Base-by-base conservation (phyloP, 2,888 invertebrate genomes). In the Deilephila porcellus region DNA sequence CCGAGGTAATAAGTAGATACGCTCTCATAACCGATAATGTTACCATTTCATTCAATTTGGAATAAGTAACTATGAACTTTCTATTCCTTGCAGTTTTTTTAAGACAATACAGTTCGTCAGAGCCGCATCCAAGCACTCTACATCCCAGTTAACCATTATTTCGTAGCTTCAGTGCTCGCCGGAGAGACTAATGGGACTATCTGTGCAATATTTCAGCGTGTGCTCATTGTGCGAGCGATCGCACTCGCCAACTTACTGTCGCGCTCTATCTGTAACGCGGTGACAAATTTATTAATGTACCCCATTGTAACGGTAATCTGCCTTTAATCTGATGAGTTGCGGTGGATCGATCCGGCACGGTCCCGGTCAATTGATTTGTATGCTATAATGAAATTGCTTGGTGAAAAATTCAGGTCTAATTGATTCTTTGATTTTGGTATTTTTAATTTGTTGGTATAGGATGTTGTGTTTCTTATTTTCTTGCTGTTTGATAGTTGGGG, bases 211-310 rank as follows among this genome's bases (percentile, higher is more conserved):
- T 93, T 87, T 94, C 93, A 93, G 86, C 81, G 85, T 85, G 81
- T 82, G 86, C 90, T 93, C 91, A 94, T 94, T 94, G 94, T 94
- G 85, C 84, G 88, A 87, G 14, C 45, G 45, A 88, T 90, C 90
- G 88, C 90, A 91, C 73, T 71, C 71, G 45, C 67, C 67, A 52
- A 25, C 56, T n/a, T 45, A n/a, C 56, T n/a, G 56, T 52, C 60
- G 60, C 87, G 90, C 88, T 85, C 91, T 93, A 93, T 93, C 94
- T 91, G 88, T 91, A 90, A 88, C 86, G 85, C 85, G 88, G 87
- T 88, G 94, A 94, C 94, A 94, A 94, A 94, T 94, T 94, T 94
- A 94, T 93, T 93, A 91, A 90, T 91, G 90, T 88, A 88, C 87
- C 86, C 90, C 90, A 88, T 85, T 87, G 88, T 87, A 90, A 87